Base-by-base conservation (phyloP, 2,797 vertebrate species). In the Cryptoprocta ferox region DNA sequence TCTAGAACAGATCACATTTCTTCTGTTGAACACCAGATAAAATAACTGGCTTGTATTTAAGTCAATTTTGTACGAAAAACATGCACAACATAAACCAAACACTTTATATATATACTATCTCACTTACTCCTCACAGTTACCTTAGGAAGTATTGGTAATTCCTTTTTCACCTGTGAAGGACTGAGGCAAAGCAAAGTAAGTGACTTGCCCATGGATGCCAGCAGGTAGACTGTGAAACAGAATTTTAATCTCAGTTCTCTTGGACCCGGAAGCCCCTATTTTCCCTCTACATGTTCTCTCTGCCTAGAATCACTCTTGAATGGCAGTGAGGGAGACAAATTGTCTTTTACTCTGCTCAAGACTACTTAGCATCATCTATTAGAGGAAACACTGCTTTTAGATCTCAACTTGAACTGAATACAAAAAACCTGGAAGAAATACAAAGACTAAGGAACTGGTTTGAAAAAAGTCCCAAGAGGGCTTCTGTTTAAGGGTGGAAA, bases 301-400 rank as follows among this genome's bases (percentile, higher is more conserved):
- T 79, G n/a, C 35, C 79, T n/a, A 12, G 48, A 95, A 35, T 78
- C 45, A 71, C 30, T 71, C 14, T 59, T 76, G 19, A 1, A 9
- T 28, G 65, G 37, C 48, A 14, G 0, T 30, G 11, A 87, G 39
- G 82, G 28, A 73, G 12, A 48, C 53, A 84, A 35, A 63, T n/a
- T 63, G 3, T 21, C 65, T 66, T 70, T 35, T 53, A 37, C 6
- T 87, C 75, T 65, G 32, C 39, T 89, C 83, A 76, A 76, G 63
- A 53, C 61, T 86, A 48, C 59, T 97, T 48, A 78, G 32, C 78
- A 32, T 66, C 78, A 32, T 66, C 94, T 89, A 2, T 81, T 35
- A 95, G 37, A 95, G 75, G 76, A 91, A 85, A 80, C 3, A 0
- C 6, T 76, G 82, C 61, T 37, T 89, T 95, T 86, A 71, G 86